phyloP scores from a whole-genome alignment of 2,888 invertebrate species.

The Halocaridina rubra region DNA sequence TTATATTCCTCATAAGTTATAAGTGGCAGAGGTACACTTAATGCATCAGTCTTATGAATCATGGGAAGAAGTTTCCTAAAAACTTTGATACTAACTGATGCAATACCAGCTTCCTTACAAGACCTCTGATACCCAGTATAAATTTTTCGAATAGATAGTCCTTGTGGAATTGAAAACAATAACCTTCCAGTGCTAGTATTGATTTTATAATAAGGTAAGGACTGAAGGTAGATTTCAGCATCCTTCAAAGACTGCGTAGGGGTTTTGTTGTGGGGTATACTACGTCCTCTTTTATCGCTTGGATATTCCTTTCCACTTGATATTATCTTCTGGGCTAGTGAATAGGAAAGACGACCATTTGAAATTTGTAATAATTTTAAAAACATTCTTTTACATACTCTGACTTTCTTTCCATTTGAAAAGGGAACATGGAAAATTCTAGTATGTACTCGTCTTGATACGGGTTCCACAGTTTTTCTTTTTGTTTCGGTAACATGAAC shows the following conservation, averaged over 20 bases:
- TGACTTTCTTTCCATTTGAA: background rate
- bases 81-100: background rate
- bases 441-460: constrained; percentile 9
- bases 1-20: background rate
- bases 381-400: constrained; percentile 2
- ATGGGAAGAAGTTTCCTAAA: constrained; percentile 1
- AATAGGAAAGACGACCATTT: background rate
- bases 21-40: background rate
- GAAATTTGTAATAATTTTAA: background rate
- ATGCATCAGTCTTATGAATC: background rate
- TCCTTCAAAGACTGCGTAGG: background rate
- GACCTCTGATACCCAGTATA: background rate
- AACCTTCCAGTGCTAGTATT: background rate
- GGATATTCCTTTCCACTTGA: background rate
- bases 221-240: background rate
- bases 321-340: background rate
- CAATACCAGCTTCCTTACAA: background rate
- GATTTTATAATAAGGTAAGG: background rate
- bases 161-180: background rate
- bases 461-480: background rate
- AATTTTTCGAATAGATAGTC: background rate
- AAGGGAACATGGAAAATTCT: background rate
- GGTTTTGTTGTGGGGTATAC: background rate
- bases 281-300: background rate
- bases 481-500: background rate